Evolutionary conservation across 53 echinoderm and acorn worm species (phyloP).

Genomic region (Temnopleurus reevesii): DNA sequence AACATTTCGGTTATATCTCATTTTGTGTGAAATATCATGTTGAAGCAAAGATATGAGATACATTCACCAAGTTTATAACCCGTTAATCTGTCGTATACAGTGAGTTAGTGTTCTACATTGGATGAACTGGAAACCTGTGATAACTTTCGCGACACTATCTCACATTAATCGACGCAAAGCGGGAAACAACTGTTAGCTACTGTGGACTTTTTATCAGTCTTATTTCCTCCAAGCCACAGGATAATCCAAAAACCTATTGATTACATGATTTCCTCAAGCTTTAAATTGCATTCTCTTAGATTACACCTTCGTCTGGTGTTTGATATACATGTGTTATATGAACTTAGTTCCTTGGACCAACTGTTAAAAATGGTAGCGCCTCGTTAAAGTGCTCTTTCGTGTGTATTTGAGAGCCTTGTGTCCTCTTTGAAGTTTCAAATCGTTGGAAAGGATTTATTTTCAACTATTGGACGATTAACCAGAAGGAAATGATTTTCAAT

Average conservation of each 20-base stretch:
- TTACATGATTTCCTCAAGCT: not conserved
- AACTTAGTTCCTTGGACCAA: too few relatives aligned
- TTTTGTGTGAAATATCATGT: not conserved
- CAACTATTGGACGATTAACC: not conserved
- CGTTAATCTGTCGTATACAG: not conserved
- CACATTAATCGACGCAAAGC: not conserved
- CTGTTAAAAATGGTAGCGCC: too few relatives aligned
- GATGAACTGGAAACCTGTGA: too few relatives aligned
- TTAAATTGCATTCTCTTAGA: not conserved
- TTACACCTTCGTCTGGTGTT: not conserved
- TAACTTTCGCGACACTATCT: not conserved
- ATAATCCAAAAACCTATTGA: not conserved
- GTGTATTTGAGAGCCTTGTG: too few relatives aligned
- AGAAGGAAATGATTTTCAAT: too few relatives aligned
- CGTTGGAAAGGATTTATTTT: not conserved
- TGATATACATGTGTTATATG: not conserved
- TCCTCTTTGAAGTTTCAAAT: not conserved
- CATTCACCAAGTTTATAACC: not conserved
- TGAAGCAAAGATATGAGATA: not conserved
- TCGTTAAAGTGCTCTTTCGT: too few relatives aligned
- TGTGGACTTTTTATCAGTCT: constrained; percentile 6
- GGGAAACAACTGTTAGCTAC: not conserved
- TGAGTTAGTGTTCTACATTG: too few relatives aligned
- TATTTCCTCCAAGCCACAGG: not conserved
- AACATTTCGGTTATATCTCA: not conserved